Evolutionary conservation across 2,888 invertebrate species (phyloP), one percentile per base, ranked within the genome.

Genomic region (Apodemia hepburni): DNA sequence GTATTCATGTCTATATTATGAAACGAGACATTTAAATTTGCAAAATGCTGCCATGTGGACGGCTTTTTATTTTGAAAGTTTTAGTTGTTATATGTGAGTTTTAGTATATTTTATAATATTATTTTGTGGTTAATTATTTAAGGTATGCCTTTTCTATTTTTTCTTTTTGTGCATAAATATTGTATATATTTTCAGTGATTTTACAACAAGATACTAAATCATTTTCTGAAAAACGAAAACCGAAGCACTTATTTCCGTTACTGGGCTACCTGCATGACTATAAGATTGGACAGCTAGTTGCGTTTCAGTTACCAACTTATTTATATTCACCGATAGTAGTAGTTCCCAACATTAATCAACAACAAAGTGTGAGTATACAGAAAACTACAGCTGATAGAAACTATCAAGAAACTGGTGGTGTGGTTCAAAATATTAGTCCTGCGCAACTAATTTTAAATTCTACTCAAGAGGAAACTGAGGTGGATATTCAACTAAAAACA

Each of bases 271-370:
- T 51, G 5, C 51, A 51, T 11, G 51, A 27, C 6, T 51, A 51
- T 18, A 51, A 51, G 12, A 51, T 51, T 51, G 51, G 51, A 51
- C 51, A 51, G 22, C 18, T 51, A 18, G 18, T 22, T 27, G 51
- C 51, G 2, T 51, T 51, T 22, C 51, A 27, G 51, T 27, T 51
- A 12, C 75, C 73, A 15, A 71, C 75, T 17, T 69, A 74, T 15
- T 58, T 75, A 8, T 66, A 75, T 22, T 72, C 75, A 12, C 75
- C 78, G 15, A 63, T 82, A 15, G 68, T 81, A 59, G 66, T 82
- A 38, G 11, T 81, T 9, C 79, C 80, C 18, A 65, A 75, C 35
- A 58, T 75, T n/a, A 75, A 74, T 59, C 76, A 78, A 63, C 74
- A 74, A 58, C 78, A 79, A 69, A 75, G 68, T 68, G 71, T 77